A percentile compares a stretch with the other conserved stretches of the same genome.
Evolutionary conservation across 2,113 vertebrate genomes (phyloP).

Genomic region (Pomatorhinus ruficollis): DNA sequence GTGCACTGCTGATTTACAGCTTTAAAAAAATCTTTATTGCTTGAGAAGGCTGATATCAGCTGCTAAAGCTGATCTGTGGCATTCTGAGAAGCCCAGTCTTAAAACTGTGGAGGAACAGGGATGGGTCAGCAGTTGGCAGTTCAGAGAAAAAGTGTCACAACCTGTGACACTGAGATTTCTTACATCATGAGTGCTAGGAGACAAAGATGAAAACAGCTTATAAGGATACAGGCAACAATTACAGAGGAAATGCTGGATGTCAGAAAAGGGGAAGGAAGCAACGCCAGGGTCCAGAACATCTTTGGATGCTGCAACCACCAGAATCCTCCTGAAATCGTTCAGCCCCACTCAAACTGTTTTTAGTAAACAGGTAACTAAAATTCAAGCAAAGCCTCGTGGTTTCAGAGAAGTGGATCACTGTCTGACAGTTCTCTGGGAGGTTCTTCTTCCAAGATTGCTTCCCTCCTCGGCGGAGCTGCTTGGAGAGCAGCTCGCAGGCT

Average conservation of each 20-base stretch:
- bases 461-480: accelerated
- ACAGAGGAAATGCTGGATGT: background rate
- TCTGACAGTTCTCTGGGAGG: accelerated
- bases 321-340: background rate
- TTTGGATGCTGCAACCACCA: background rate
- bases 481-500: accelerated
- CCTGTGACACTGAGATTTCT: background rate
- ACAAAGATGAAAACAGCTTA: background rate
- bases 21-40: background rate
- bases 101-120: background rate
- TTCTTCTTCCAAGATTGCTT: background rate
- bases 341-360: background rate
- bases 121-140: background rate
- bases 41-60: background rate
- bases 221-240: background rate
- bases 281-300: background rate
- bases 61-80: background rate
- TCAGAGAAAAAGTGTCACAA: background rate
- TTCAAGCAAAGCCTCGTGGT: background rate
- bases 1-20: background rate
- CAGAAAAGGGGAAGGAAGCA: background rate
- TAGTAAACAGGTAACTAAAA: background rate
- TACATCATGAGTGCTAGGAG: background rate
- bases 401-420: background rate
- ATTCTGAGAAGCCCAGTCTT: background rate